Conservation (phyloP, 2,797 vertebrate genomes). For the Chaunax sp. region DNA sequence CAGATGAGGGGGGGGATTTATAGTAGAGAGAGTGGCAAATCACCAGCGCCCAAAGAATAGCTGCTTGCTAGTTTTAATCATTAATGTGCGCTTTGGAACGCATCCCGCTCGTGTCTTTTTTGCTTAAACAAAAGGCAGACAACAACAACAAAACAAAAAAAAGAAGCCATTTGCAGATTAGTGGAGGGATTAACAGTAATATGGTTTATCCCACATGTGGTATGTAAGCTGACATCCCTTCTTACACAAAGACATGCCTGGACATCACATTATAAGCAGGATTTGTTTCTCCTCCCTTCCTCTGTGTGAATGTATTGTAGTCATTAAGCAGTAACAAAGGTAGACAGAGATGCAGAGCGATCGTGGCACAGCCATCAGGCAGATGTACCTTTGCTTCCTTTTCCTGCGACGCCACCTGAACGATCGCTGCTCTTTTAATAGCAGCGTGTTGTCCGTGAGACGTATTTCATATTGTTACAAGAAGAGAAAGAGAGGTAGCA, state of each 20-base stretch:
- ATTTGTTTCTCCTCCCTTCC: constrained; percentile 65
- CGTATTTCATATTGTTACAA: constrained; percentile 8
- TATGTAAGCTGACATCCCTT: constrained; percentile 78
- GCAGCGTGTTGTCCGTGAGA: constrained; percentile 34
- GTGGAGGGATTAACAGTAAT: constrained; percentile 78
- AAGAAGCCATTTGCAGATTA: constrained; percentile 82
- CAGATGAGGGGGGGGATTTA: constrained; percentile 44
- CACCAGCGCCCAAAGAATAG: constrained; percentile 43
- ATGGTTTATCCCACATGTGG: constrained; percentile 80
- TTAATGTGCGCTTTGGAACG: constrained; percentile 75
- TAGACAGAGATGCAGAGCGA: neutral
- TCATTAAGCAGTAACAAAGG: constrained; percentile 65
- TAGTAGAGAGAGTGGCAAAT: constrained; percentile 42
- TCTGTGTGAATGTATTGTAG: constrained; percentile 48
- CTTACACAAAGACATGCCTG: constrained; percentile 74
- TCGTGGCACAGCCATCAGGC: neutral
- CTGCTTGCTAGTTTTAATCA: constrained; percentile 74
- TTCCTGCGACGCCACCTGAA: no score
- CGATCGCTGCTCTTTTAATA: no score
- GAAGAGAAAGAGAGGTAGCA: neutral
- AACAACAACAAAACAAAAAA: constrained; percentile 55
- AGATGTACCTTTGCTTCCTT: no score
- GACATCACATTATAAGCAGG: constrained; percentile 73
- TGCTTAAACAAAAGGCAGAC: constrained; percentile 76
- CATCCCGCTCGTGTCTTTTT: constrained; percentile 58